These are phyloP conservation scores for Syngnathus floridae DNA, from an alignment of 2,113 vertebrate genomes.

Conservation along the genomic window DNA sequence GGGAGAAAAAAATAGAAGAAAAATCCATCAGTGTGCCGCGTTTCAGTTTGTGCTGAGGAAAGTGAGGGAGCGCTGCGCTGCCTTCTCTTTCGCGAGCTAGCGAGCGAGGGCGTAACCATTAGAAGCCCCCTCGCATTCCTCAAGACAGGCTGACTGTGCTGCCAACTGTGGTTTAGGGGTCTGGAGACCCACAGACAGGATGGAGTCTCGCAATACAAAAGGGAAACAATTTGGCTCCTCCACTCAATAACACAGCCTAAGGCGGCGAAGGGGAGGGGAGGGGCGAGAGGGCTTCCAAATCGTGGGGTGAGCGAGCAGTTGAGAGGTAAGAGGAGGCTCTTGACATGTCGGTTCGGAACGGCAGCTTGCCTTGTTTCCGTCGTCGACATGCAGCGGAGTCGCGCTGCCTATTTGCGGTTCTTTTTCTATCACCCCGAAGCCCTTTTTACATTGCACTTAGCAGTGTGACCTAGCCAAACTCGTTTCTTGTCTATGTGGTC, in stretches of 20 bases:
- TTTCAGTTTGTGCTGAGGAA: slow-evolving; percentile 37
- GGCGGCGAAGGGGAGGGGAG: slow-evolving; percentile 50
- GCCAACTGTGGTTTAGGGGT: slow-evolving; percentile 75
- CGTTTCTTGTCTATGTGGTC: too few relatives aligned
- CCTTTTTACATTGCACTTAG: slow-evolving; percentile 8
- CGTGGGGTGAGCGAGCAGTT: background rate
- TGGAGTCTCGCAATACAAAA: slow-evolving; percentile 76
- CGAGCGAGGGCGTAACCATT: slow-evolving; percentile 64
- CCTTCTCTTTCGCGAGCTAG: slow-evolving; percentile 38
- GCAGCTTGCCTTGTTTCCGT: slow-evolving; percentile 54
- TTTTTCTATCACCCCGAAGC: slow-evolving; percentile 42
- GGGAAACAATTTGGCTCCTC: slow-evolving; percentile 74
- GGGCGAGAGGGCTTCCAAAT: slow-evolving; percentile 1
- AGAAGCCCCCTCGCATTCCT: slow-evolving; percentile 67
- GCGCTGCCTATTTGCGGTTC: slow-evolving; percentile 40
- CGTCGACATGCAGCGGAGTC: slow-evolving; percentile 43
- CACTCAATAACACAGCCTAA: slow-evolving; percentile 66
- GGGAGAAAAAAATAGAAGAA: background rate
- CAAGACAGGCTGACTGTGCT: slow-evolving; percentile 66
- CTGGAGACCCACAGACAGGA: slow-evolving; percentile 77
- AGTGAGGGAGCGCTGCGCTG: slow-evolving; percentile 45
- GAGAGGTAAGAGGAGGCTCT: slow-evolving; percentile 44
- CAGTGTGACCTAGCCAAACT: too few relatives aligned
- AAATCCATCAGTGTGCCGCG: slow-evolving; percentile 21
- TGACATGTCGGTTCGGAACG: slow-evolving; percentile 64